Evolutionary conservation across 2,797 vertebrate genomes (phyloP).

Genomic region (Dipus sagitta): DNA sequence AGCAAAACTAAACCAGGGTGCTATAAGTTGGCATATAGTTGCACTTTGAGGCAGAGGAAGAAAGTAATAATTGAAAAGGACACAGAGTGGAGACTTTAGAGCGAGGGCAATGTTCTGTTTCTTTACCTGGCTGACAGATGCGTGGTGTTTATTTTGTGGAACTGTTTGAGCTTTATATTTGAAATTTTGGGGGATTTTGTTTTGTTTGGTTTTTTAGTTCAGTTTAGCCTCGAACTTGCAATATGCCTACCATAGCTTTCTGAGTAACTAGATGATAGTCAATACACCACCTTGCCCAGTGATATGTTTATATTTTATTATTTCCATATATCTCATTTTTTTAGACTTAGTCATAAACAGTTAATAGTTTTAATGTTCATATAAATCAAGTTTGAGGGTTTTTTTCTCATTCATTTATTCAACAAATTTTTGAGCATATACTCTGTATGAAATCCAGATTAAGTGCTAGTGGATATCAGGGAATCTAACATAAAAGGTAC

Average conservation of each 20-base stretch:
- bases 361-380: not conserved
- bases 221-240: not conserved
- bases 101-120: too few relatives aligned
- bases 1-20: not conserved
- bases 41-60: not conserved
- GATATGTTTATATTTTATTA: not conserved
- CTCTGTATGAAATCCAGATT: not conserved
- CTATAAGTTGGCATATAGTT: not conserved
- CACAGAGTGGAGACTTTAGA: not conserved
- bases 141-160: not conserved
- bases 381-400: not conserved
- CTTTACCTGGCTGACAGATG: not conserved
- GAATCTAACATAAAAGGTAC: not conserved
- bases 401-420: constrained; percentile 9
- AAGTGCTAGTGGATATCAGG: not conserved
- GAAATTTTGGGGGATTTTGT: not conserved
- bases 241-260: too few relatives aligned
- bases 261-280: too few relatives aligned
- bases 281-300: not conserved
- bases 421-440: not conserved
- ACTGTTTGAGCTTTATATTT: not conserved
- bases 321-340: not conserved
- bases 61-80: not conserved
- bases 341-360: not conserved
- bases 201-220: not conserved